Evolutionary conservation across 2,888 invertebrate species (phyloP), one percentile per base, ranked within the genome.

Genomic region (Carterocephalus palaemon): DNA sequence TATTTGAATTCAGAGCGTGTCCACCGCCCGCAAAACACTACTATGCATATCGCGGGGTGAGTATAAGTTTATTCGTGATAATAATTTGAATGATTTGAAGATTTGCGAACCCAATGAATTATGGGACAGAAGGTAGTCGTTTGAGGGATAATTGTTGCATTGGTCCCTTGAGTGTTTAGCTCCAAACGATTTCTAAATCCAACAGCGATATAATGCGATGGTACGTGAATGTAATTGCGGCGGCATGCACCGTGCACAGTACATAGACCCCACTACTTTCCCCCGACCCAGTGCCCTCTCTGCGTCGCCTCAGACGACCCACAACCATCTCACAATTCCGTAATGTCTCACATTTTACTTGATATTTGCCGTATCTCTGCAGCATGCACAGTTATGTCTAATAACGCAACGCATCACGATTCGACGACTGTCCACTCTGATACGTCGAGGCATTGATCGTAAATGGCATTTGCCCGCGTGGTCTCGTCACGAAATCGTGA

Each of bases 271-370:
- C 72, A 75, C 73, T 81, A 81, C 85, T 85, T 86, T 84, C 85
- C 80, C 82, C 75, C 82, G 85, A 84, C 85, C 86, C 75, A 85
- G 80, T 85, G 83, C 77, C 84, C 85, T 82, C 77, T 70, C 79
- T 70, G 65, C 68, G 62, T 58, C 57, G 51, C 42, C 51, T 56
- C 59, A 59, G 59, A 53, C 75, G 80, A 80, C 83, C 80, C 75
- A 79, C 83, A 76, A 77, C 54, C 61, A 59, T 70, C 70, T 64
- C 67, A 74, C 75, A 72, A 81, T 76, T 80, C 79, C 71, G 70
- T 75, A 78, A 78, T 80, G 76, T 75, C 69, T 74, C 67, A 70
- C 67, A 75, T 80, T 79, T 82, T 80, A 78, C 76, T 78, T 72
- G 72, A 72, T 59, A 74, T 79, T 74, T 69, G 66, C 64, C 60